Percentiles rank a stretch among this genome's conserved stretches.
Evolutionary conservation across 1,140 invertebrate genomes (phyloP).

Genomic region (Gonioctena quinquepunctata): DNA sequence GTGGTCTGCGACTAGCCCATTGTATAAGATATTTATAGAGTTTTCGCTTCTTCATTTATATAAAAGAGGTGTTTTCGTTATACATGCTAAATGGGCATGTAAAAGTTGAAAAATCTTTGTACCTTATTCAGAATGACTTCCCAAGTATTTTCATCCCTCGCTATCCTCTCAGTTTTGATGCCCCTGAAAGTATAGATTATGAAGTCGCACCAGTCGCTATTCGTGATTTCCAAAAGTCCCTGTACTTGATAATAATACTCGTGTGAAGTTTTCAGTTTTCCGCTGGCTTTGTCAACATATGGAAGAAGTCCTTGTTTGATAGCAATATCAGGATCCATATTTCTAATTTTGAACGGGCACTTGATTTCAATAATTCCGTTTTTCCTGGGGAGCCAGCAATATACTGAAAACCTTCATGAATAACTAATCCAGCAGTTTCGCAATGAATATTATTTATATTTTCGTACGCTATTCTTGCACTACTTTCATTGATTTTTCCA

Average conservation of each 20-base stretch:
- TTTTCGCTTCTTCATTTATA: background rate
- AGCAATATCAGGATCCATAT: background rate
- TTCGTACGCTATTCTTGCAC: background rate
- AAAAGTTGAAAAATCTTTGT: background rate
- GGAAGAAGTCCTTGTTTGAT: background rate
- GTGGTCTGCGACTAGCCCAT: too few relatives aligned
- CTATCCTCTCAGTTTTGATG: background rate
- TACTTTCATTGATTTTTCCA: background rate
- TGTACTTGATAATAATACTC: constrained; percentile 23
- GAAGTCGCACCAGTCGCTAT: constrained; percentile 15
- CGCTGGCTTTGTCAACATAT: background rate
- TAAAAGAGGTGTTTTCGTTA: background rate
- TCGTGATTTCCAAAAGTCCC: constrained; percentile 2
- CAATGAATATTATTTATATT: background rate
- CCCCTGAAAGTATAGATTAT: background rate
- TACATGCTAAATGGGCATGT: background rate
- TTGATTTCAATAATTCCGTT: constrained; percentile 27
- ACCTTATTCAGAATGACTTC: background rate
- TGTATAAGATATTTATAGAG: too few relatives aligned
- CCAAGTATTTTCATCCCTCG: background rate
- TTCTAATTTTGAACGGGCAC: constrained; percentile 20
- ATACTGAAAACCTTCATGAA: constrained; percentile 9
- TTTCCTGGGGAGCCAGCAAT: constrained; percentile 18
- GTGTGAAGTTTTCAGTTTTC: background rate
- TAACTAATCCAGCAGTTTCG: constrained; percentile 13